Evolutionary conservation across 1,140 invertebrate genomes (phyloP).

Genomic region (Drosophila guanche): DNA sequence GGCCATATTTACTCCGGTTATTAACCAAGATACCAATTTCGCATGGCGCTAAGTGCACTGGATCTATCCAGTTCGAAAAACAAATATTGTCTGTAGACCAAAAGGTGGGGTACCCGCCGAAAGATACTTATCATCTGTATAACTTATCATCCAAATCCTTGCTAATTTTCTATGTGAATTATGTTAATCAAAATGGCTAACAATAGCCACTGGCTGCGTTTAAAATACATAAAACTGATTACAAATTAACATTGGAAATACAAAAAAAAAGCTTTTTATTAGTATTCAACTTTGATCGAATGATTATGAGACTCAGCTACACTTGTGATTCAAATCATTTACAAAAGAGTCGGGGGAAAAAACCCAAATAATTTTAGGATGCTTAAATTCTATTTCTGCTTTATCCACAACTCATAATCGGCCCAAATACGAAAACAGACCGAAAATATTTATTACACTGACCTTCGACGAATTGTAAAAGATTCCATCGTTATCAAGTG

Average conservation of each 20-base stretch:
- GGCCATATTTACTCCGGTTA: slow-evolving; percentile 44
- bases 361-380: too few species aligned
- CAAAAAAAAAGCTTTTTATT: slow-evolving; percentile 15
- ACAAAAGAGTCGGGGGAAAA: neutral
- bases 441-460: too few species aligned
- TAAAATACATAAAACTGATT: slow-evolving; percentile 24
- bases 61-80: slow-evolving; percentile 73
- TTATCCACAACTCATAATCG: too few species aligned
- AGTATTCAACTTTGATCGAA: neutral
- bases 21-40: slow-evolving; percentile 34
- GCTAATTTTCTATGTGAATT: slow-evolving; percentile 34
- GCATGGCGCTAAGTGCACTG: slow-evolving; percentile 71
- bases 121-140: too few species aligned
- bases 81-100: slow-evolving; percentile 33
- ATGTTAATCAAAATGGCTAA: slow-evolving; percentile 23
- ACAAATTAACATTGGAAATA: slow-evolving; percentile 54
- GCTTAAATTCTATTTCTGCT: too few species aligned
- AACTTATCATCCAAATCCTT: slow-evolving; percentile 1
- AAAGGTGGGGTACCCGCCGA: too few species aligned
- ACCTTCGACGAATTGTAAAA: too few species aligned
- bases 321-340: slow-evolving; percentile 2
- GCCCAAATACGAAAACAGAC: too few species aligned
- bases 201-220: slow-evolving; percentile 26
- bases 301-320: too few species aligned
- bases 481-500: too few species aligned